These are phyloP conservation scores for Pharmacophagus antenor DNA, from an alignment of 2,888 invertebrate genomes.

Conservation along the genomic window DNA sequence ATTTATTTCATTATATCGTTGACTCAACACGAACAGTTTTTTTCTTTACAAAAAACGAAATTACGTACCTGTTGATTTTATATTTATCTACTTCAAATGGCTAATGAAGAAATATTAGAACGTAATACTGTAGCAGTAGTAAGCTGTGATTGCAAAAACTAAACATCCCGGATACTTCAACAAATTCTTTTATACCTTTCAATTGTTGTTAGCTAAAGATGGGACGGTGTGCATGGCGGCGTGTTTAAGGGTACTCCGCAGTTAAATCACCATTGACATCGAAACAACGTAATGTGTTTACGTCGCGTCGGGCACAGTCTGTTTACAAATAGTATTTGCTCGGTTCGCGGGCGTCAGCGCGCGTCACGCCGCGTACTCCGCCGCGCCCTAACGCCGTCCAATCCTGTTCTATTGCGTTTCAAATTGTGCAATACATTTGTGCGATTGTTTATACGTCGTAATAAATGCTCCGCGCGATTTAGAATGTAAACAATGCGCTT, in stretches of 20 bases:
- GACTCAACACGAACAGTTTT: too few relatives aligned
- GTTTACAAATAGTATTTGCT: slow-evolving; percentile 78
- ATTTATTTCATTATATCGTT: not conserved
- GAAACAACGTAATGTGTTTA: slow-evolving; percentile 71
- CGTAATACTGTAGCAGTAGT: too few relatives aligned
- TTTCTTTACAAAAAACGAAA: too few relatives aligned
- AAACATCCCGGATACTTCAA: too few relatives aligned
- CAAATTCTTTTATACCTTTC: too few relatives aligned
- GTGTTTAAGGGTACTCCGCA: slow-evolving; percentile 5
- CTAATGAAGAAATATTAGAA: too few relatives aligned
- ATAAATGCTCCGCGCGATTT: not conserved
- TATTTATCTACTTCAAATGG: too few relatives aligned
- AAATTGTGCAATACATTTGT: slow-evolving; percentile 39
- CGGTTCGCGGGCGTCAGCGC: slow-evolving; percentile 50
- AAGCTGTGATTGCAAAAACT: too few relatives aligned
- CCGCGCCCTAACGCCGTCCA: slow-evolving; percentile 44
- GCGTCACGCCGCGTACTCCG: slow-evolving; percentile 40
- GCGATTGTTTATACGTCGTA: slow-evolving; percentile 16
- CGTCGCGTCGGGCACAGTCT: slow-evolving; percentile 51
- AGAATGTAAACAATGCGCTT: slow-evolving; percentile 1
- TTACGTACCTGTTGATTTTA: too few relatives aligned
- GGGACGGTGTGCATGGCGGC: not conserved
- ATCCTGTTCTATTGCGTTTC: slow-evolving; percentile 63
- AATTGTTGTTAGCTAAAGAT: too few relatives aligned
- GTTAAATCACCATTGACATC: slow-evolving; percentile 52